A percentile compares a stretch with the other conserved stretches of the same genome.
Conservation (phyloP, 2,113 vertebrate genomes). For the Passer montanus region DNA sequence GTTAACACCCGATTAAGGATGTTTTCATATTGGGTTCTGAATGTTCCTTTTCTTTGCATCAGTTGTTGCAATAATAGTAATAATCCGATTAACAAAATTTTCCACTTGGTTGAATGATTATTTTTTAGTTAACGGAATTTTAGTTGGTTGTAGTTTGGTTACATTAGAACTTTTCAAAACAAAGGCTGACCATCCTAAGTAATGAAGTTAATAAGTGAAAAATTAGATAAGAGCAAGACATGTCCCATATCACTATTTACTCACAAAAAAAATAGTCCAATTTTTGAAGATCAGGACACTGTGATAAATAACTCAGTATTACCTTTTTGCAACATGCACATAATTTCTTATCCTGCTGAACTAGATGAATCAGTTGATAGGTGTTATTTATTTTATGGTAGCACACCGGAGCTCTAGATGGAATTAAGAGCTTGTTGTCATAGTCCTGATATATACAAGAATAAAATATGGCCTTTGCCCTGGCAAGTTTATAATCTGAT, state of each 20-base stretch:
- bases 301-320: constrained; percentile 22
- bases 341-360: constrained; percentile 28
- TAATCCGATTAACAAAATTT: background rate
- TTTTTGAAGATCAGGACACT: constrained; percentile 24
- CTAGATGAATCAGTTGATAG: constrained; percentile 34
- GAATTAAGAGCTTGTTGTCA: constrained; percentile 57
- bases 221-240: background rate
- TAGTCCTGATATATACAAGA: constrained; percentile 35
- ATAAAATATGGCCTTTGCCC: constrained; percentile 44
- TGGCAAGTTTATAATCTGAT: constrained; percentile 47
- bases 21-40: background rate
- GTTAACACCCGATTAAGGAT: background rate
- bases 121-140: background rate
- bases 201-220: background rate
- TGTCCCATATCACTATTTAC: background rate
- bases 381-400: constrained; percentile 42
- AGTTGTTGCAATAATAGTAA: background rate
- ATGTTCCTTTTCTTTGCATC: background rate
- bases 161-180: background rate
- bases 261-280: background rate
- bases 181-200: background rate
- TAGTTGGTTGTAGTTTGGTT: background rate
- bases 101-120: background rate
- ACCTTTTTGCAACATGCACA: background rate
- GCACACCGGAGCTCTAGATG: background rate